Evolutionary conservation across 2,888 invertebrate species (phyloP), one percentile per base, ranked within the genome.

Genomic region (Oligia strigilis): DNA sequence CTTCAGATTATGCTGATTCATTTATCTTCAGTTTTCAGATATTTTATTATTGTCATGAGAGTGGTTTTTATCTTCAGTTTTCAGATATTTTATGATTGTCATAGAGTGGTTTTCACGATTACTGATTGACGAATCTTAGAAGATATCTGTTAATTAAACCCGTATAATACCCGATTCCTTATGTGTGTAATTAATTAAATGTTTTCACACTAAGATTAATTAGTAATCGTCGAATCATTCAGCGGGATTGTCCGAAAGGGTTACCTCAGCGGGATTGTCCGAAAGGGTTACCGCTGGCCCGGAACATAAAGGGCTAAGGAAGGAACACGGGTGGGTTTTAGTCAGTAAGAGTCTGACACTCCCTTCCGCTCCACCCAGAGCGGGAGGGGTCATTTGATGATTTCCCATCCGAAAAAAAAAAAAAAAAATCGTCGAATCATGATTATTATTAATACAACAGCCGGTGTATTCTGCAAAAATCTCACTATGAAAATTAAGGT

Each of bases 141-240:
- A 69, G 69, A 49, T 66, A 62, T 64, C 4, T 70, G 1, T 49
- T n/a, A 77, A 65, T 67, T 46, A 52, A 66, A 78, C 29, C 62
- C 58, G 46, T 64, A n/a, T 66, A 40, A 72, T 55, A 62, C 4
- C 46, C 65, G 19, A 71, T 78, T 58, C 19, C 46, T 55, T 62
- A 78, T 52, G 58, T 58, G 71, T 72, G 84, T 72, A 72, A 75
- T 82, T 72, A 75, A 82, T 64, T 79, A 46, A 49, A 71, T 19
- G 1, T 66, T 14, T 60, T 66, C 43, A 62, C 52, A 67, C n/a
- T 13, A 4, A 60, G 3, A 55, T 80, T 2, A 2, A 4, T 65
- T 49, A 65, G 2, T 66, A 14, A 36, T n/a, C 14, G 19, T 74
- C 17, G 4, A 64, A 55, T 67, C 46, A 19, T 49, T n/a, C n/a